Evolutionary conservation across 2,797 vertebrate genomes (phyloP), one percentile per base, ranked within the genome.

Genomic region (Anguilla obscura): DNA sequence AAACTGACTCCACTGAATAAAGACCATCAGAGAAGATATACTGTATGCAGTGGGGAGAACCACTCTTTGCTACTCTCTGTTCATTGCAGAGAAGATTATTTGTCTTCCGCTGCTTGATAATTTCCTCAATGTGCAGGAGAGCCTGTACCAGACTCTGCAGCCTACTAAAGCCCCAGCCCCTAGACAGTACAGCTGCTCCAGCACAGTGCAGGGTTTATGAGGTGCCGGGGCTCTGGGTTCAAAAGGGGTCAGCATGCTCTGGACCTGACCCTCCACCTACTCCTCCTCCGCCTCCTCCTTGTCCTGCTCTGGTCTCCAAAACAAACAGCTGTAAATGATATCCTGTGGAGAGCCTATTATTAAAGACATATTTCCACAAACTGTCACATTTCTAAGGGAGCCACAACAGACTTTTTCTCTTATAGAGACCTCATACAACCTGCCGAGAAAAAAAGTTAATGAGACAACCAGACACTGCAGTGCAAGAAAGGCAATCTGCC

Each of bases 371-470:
- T 60, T 87, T 82, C 16, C 86, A 30, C 40, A 56, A 60, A 69
- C 60, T 40, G 60, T 87, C 83, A 69, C 58, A 69, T 54, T 58
- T 56, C 84, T 60, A 24, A 84, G 10, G 80, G 52, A 63, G 86
- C 60, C 33, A 69, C 82, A 27, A 9, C 18, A 87, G 82, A 84
- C n/a, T 69, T 84, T 36, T 74, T 74, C 24, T 52, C 76, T 18
- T 12, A 84, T 50, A 69, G 45, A 50, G 79, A 87, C 82, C 86
- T 40, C 60, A 52, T 33, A 52, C 86, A 60, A 74, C 66, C 85
- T 52, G 85, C 45, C 40, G 58, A 71, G 60, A 54, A 40, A 30
- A 33, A 40, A 54, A n/a, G 33, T 87, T 82, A 56, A 82, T 56
- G 79, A 76, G 80, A 60, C 86, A 87, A n/a, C 18, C 56, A 79